Evolutionary conservation across 2,888 invertebrate genomes (phyloP).

Genomic region (Drosophila quinaria): DNA sequence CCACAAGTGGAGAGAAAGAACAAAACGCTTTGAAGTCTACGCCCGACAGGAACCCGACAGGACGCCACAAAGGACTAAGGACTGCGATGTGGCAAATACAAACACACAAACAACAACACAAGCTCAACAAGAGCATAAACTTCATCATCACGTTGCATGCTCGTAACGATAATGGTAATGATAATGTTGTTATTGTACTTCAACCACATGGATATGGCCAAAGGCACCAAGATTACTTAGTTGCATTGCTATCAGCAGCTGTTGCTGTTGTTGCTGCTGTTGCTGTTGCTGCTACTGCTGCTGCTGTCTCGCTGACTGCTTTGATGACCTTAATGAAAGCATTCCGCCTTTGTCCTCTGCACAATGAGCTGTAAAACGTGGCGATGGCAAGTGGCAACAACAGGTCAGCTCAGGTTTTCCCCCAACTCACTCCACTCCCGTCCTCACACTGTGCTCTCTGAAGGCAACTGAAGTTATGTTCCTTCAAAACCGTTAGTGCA

Average conservation of each 20-base stretch:
- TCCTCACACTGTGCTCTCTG: background rate
- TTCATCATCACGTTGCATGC: slow-evolving; percentile 12
- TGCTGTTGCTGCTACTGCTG: background rate
- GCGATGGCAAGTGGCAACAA: slow-evolving; percentile 30
- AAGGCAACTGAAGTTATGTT: slow-evolving; percentile 8
- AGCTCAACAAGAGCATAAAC: slow-evolving; percentile 30
- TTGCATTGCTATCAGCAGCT: slow-evolving; percentile 25
- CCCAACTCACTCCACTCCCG: background rate
- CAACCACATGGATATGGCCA: slow-evolving; percentile 11
- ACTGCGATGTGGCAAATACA: slow-evolving; percentile 23
- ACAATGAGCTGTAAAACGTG: slow-evolving; percentile 45
- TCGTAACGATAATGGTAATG: slow-evolving; percentile 26
- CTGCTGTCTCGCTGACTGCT: slow-evolving; percentile 19
- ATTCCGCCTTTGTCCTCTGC: slow-evolving; percentile 33
- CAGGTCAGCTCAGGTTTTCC: slow-evolving; percentile 23
- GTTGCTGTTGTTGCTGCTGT: background rate
- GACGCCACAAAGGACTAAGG: slow-evolving; percentile 37
- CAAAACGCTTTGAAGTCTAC: slow-evolving; percentile 54
- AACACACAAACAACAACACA: slow-evolving; percentile 1
- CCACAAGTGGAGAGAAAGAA: slow-evolving; percentile 20
- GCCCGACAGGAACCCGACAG: slow-evolving; percentile 29
- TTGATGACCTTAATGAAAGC: slow-evolving; percentile 58
- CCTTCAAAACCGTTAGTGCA: too few relatives aligned
- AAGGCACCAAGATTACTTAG: slow-evolving; percentile 32
- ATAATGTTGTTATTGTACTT: slow-evolving; percentile 33